These are phyloP conservation scores for Trilocha varians DNA, from an alignment of 2,888 invertebrate genomes.

Conservation along the genomic window DNA sequence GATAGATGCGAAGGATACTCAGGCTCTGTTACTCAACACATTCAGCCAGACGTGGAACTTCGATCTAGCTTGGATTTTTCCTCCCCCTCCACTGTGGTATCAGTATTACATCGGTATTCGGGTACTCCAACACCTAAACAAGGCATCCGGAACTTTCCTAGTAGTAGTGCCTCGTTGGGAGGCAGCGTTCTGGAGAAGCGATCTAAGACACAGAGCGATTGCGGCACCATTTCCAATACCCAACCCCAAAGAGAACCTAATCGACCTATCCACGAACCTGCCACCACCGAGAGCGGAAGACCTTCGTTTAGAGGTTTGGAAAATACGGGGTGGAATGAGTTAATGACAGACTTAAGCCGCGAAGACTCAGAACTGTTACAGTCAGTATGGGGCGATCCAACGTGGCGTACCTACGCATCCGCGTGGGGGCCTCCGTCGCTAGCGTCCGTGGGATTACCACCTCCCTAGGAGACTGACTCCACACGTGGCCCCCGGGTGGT, in stretches of 20 bases:
- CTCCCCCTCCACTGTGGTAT: slow-evolving; percentile 8
- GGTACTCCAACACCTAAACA: slow-evolving; percentile 13
- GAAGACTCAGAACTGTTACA: no score
- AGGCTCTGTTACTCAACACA: slow-evolving; percentile 5
- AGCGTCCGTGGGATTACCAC: no score
- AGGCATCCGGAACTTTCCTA: slow-evolving; percentile 11
- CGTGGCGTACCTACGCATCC: no score
- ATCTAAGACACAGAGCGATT: slow-evolving; percentile 19
- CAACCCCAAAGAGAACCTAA: slow-evolving; percentile 5
- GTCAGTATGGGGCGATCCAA: no score
- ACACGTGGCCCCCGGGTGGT: no score
- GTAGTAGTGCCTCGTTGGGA: slow-evolving; percentile 21
- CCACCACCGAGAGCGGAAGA: slow-evolving; percentile 12
- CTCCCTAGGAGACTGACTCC: no score
- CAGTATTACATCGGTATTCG: no score
- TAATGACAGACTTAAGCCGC: slow-evolving; percentile 2
- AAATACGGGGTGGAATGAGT: slow-evolving; percentile 14
- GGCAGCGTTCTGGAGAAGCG: slow-evolving; percentile 20
- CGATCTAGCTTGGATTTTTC: slow-evolving; percentile 13
- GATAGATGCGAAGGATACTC: slow-evolving; percentile 1
- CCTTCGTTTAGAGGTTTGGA: slow-evolving; percentile 14
- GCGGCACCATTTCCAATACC: slow-evolving; percentile 11
- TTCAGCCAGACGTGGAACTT: slow-evolving; percentile 8
- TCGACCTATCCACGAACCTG: slow-evolving; percentile 8
- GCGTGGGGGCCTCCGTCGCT: no score